phyloP scores from a whole-genome alignment of 2,113 vertebrate genomes.

The Xenopus laevis region DNA sequence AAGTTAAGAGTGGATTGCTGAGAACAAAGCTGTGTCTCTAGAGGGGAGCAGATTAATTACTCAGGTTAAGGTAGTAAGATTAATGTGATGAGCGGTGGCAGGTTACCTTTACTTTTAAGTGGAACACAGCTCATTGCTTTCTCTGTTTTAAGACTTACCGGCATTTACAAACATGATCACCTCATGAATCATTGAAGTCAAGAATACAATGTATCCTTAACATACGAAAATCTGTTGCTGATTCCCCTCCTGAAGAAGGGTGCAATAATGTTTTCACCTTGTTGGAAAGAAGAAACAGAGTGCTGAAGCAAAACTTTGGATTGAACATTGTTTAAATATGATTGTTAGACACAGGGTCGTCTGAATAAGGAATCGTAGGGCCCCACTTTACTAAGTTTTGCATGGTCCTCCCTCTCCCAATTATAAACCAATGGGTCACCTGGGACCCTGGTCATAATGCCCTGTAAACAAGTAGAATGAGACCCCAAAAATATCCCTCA shows the following conservation, averaged over 20 bases:
- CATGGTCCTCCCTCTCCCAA: too few relatives aligned
- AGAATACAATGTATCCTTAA: slow-evolving; percentile 39
- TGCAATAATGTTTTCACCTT: neutral
- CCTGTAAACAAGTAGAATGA: too few relatives aligned
- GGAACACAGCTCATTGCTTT: slow-evolving; percentile 40
- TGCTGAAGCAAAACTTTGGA: too few relatives aligned
- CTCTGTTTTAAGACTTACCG: slow-evolving; percentile 44
- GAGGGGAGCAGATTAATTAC: slow-evolving; percentile 39
- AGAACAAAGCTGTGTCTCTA: slow-evolving; percentile 36
- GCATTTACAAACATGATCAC: slow-evolving; percentile 37
- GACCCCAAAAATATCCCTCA: too few relatives aligned
- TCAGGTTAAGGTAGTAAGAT: slow-evolving; percentile 31
- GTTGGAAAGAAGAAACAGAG: too few relatives aligned
- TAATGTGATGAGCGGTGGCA: slow-evolving; percentile 38
- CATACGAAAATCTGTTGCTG: slow-evolving; percentile 1
- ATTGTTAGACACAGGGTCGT: too few relatives aligned
- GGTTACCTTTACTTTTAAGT: slow-evolving; percentile 41
- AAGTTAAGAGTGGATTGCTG: slow-evolving; percentile 36
- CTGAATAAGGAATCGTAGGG: too few relatives aligned
- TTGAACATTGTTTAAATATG: too few relatives aligned
- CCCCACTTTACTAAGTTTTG: too few relatives aligned
- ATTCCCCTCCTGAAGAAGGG: neutral
- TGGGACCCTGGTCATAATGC: too few relatives aligned
- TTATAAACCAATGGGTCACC: too few relatives aligned
- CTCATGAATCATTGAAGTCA: slow-evolving; percentile 46